phyloP scores from a whole-genome alignment of 2,797 vertebrate species.

The Clarias pachynema region DNA sequence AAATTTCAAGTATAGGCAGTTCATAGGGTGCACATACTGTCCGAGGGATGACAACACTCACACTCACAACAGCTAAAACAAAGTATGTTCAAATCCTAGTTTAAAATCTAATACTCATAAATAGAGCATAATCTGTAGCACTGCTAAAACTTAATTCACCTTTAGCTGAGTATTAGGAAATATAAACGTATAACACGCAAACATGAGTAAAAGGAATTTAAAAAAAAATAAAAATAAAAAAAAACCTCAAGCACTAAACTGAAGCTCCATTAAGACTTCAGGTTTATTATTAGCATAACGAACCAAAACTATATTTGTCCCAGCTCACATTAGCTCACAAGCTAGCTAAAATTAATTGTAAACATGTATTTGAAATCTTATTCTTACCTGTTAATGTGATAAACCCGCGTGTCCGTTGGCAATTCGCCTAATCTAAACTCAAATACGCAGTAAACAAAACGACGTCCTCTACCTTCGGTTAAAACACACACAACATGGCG shows the following conservation, averaged over 20 bases:
- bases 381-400: slow-evolving; percentile 20
- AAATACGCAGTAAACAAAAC: slow-evolving; percentile 20
- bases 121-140: too few relatives aligned
- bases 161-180: neutral
- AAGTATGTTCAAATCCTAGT: too few relatives aligned
- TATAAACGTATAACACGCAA: neutral
- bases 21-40: neutral
- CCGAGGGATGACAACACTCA: neutral
- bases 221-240: neutral
- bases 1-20: neutral
- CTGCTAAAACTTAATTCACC: neutral
- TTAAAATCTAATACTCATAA: neutral
- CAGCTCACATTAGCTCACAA: neutral
- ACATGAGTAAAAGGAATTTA: neutral
- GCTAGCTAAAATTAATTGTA: neutral
- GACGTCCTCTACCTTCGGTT: neutral
- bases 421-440: neutral
- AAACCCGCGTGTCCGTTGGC: neutral
- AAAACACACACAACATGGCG: slow-evolving; percentile 63
- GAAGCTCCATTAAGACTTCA: neutral
- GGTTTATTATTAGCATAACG: neutral
- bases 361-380: too few relatives aligned
- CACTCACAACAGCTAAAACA: neutral
- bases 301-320: neutral
- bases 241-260: neutral